Evolutionary conservation across 2,888 invertebrate species (phyloP).

Genomic region (Strigamia maritima): DNA sequence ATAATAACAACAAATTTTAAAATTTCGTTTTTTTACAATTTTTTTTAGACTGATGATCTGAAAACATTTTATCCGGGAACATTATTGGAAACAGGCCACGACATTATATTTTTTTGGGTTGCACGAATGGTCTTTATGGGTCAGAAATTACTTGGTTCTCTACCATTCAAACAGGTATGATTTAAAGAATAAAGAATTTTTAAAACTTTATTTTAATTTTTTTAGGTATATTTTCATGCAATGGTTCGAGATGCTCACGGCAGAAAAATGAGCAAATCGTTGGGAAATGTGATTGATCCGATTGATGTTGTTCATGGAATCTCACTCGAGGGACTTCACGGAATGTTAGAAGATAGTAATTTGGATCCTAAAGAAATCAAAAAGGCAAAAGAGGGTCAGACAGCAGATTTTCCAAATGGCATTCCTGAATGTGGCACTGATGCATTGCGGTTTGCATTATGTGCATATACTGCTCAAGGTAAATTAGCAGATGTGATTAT

Average conservation of each 20-base stretch:
- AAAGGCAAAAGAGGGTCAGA: constrained; percentile 65
- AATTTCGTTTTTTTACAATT: constrained; percentile 44
- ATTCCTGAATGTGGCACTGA: constrained; percentile 97
- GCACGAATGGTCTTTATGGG: constrained; percentile 99
- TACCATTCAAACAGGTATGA: constrained; percentile 74
- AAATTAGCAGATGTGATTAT: constrained; percentile 38
- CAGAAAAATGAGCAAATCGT: constrained; percentile 97
- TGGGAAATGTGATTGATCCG: constrained; percentile 97
- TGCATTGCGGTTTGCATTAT: constrained; percentile 85
- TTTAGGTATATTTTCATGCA: constrained; percentile 85
- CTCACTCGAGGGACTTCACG: constrained; percentile 69
- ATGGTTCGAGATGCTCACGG: constrained; percentile 98
- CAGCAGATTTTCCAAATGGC: constrained; percentile 69
- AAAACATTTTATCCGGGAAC: constrained; percentile 86
- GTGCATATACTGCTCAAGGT: constrained; percentile 80
- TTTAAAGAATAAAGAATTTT: neutral
- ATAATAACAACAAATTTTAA: neutral
- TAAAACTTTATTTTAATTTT: constrained; percentile 34
- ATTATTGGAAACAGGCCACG: constrained; percentile 93
- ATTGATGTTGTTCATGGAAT: constrained; percentile 84
- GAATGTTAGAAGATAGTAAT: constrained; percentile 71
- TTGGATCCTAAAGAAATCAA: constrained; percentile 79
- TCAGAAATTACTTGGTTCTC: constrained; percentile 76
- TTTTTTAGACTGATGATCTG: constrained; percentile 62
- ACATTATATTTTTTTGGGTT: constrained; percentile 98